Percentiles rank a stretch among this genome's conserved stretches.
These are phyloP conservation scores for Paramisgurnus dabryanus DNA, from an alignment of 2,113 vertebrate species.

Conservation along the genomic window DNA sequence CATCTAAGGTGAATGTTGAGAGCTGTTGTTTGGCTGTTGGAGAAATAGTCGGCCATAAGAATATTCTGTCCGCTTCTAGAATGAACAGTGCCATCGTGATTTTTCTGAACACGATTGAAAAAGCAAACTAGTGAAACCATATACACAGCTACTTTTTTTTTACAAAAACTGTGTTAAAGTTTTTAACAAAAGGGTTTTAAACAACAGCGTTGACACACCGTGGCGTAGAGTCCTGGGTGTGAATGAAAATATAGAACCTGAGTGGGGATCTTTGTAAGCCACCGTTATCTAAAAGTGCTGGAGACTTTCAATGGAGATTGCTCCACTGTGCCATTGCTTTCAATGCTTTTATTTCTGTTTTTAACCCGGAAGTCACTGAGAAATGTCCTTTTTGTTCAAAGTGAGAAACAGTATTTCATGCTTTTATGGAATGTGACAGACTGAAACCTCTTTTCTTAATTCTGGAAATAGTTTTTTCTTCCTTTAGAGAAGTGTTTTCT, in stretches of 20 bases:
- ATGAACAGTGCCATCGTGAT: too few relatives aligned
- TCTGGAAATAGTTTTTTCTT: not conserved
- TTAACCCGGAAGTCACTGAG: not conserved
- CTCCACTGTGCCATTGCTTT: not conserved
- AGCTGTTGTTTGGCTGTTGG: too few relatives aligned
- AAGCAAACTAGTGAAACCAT: too few relatives aligned
- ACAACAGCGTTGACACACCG: too few relatives aligned
- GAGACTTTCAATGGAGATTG: not conserved
- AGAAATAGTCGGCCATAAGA: too few relatives aligned
- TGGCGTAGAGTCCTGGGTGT: too few relatives aligned
- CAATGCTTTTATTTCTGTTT: not conserved
- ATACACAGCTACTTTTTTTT: too few relatives aligned
- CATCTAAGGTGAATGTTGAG: too few relatives aligned
- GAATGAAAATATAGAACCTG: not conserved
- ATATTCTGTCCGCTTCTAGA: too few relatives aligned
- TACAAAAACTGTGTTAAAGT: too few relatives aligned
- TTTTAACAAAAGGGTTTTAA: too few relatives aligned
- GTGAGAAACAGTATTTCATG: not conserved
- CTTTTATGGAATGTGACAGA: slow-evolving; percentile 14
- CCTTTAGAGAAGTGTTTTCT: not conserved
- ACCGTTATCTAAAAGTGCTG: not conserved
- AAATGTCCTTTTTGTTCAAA: not conserved
- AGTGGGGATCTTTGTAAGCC: not conserved
- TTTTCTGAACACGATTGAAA: too few relatives aligned
- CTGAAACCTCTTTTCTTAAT: not conserved